Evolutionary conservation across 1,140 invertebrate genomes (phyloP), one percentile per base, ranked within the genome.

Genomic region (Papilio machaon): DNA sequence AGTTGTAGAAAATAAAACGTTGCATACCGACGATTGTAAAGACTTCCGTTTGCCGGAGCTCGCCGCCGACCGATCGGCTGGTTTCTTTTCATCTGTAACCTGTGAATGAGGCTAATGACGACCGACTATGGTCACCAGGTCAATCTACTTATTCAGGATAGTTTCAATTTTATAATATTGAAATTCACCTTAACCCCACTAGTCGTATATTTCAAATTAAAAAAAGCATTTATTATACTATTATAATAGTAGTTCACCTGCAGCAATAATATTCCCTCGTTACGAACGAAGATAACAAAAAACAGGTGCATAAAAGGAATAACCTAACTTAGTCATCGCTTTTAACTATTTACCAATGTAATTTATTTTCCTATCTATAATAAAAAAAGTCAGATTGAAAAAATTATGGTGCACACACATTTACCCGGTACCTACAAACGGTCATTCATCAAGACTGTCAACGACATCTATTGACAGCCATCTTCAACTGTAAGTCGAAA

Each of bases 371-470:
- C 2, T 17, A 5, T 47, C 7, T 54, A 4, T 15, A 17, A 54
- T 30, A 19, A 74, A 74, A 47, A n/a, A 19, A 19, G 47, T 64
- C 43, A 73, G 38, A 47, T 58, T 38, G 13, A 49, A 80, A 75
- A 19, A 78, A 75, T 81, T 81, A 81, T 80, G 77, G 80, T 78
- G 81, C 91, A 88, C 90, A 60, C 79, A 87, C 88, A 89, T 87
- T 90, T 82, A 81, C 82, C 85, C 83, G 85, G 8, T 52, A 78
- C 46, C 46, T 15, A 19, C 11, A 35, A 91, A 87, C 82, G 86
- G 87, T 92, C 92, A 94, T 94, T 92, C 91, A 93, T 93, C 93
- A 93, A 88, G 88, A 88, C 88, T 92, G 91, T 93, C 93, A 92
- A 87, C 90, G 92, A 91, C 93, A 93, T 92, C 92, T 94, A 94